A percentile compares a stretch with the other conserved stretches of the same genome.
Conservation (phyloP, 2,113 vertebrate species). For the Sardina pilchardus region DNA sequence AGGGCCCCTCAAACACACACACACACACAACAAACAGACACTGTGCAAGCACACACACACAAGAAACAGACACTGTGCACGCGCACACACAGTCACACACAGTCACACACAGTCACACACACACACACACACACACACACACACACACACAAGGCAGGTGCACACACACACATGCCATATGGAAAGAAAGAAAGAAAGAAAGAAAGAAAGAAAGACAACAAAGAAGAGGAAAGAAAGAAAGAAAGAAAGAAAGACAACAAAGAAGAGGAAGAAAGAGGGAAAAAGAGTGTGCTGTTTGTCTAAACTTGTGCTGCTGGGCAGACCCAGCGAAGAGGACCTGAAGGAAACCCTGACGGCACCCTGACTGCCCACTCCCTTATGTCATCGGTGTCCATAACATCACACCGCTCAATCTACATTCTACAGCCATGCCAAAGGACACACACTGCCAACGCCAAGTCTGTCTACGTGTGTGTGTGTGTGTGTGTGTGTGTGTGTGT, state of each 20-base stretch:
- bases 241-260: not conserved
- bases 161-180: slow-evolving; percentile 9
- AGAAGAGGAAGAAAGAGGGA: not conserved
- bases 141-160: not conserved
- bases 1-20: not conserved
- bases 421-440: not conserved
- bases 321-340: not conserved
- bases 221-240: not conserved
- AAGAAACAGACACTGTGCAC: not conserved
- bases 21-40: not conserved
- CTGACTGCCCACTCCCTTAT: not conserved
- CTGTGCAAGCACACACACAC: not conserved
- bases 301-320: too few species aligned
- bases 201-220: not conserved
- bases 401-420: not conserved
- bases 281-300: not conserved
- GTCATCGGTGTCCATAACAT: not conserved
- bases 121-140: slow-evolving; percentile 22
- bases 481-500: slow-evolving; percentile 20
- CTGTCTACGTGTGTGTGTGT: slow-evolving; percentile 11
- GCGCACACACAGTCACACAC: not conserved
- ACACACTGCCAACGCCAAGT: not conserved
- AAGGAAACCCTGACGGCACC: not conserved
- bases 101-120: slow-evolving; percentile 20
- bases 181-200: not conserved